A percentile compares a stretch with the other conserved stretches of the same genome.
Evolutionary conservation across 2,888 invertebrate species (phyloP).

Genomic region (Chaitophorus viminalis): DNA sequence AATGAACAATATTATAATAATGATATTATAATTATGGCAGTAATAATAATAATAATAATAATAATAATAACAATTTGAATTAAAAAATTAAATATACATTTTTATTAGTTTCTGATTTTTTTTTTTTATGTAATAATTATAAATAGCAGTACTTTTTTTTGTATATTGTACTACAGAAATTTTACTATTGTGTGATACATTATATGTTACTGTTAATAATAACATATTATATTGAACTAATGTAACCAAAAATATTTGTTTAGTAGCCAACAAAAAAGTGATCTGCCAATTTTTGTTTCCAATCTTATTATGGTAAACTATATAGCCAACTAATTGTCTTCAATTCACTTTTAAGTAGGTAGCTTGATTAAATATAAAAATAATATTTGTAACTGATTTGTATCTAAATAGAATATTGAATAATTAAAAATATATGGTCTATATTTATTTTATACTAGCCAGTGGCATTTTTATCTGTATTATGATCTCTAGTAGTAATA

Average conservation of each 20-base stretch:
- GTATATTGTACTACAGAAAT: too few species aligned
- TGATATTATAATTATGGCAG: too few species aligned
- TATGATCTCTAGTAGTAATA: too few species aligned
- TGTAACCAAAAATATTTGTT: constrained; percentile 10
- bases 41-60: too few species aligned
- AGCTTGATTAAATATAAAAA: background rate
- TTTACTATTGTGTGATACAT: too few species aligned
- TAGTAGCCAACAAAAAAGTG: constrained; percentile 1
- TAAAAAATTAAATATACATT: background rate
- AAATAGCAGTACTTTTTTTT: background rate
- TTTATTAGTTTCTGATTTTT: background rate
- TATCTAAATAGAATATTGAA: too few species aligned
- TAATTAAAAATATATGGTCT: too few species aligned
- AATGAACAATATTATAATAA: too few species aligned
- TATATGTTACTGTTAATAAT: background rate
- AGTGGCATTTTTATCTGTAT: too few species aligned
- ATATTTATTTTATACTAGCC: too few species aligned
- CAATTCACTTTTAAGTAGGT: background rate
- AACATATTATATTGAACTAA: background rate
- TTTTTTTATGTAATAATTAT: background rate
- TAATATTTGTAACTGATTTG: too few species aligned
- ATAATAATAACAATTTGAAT: too few species aligned
- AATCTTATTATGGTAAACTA: background rate
- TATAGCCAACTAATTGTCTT: background rate
- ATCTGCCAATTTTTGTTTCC: background rate